These are phyloP conservation scores for Doryteuthis pealeii DNA, from an alignment of 1,140 invertebrate species.

Conservation along the genomic window DNA sequence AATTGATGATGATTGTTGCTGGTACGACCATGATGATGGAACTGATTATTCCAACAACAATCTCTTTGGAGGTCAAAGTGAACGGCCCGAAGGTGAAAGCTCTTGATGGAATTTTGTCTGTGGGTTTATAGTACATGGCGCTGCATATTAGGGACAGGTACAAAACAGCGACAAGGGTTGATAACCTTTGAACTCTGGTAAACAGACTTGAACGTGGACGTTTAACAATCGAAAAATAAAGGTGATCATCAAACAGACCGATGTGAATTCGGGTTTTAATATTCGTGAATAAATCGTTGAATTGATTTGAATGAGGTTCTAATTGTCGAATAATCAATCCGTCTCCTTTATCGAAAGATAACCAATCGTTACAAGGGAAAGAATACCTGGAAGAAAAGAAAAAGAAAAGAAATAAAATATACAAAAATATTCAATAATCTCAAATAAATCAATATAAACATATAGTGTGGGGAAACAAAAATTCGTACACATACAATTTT, in stretches of 20 bases:
- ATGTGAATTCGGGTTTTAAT: neutral
- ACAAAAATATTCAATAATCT: too few species aligned
- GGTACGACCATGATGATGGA: neutral
- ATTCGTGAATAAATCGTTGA: neutral
- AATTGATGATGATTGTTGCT: neutral
- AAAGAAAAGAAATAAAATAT: too few species aligned
- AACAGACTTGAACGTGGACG: neutral
- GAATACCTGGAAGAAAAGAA: neutral
- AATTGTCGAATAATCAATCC: neutral
- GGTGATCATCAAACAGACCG: neutral
- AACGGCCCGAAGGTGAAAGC: neutral
- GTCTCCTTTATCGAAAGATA: neutral
- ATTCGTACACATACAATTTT: too few species aligned
- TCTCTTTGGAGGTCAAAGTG: neutral
- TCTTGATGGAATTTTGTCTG: neutral
- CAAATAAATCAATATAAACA: too few species aligned
- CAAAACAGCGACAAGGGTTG: neutral
- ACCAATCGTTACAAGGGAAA: neutral
- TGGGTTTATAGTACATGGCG: conserved; percentile 2
- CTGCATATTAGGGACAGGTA: neutral
- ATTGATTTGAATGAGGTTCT: neutral
- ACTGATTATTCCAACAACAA: neutral
- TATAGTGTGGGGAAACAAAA: too few species aligned
- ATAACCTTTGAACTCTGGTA: neutral
- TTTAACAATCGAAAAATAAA: neutral